Evolutionary conservation across 1,140 invertebrate species (phyloP), one percentile per base, ranked within the genome.

Genomic region (Muscidifurax raptorellus): DNA sequence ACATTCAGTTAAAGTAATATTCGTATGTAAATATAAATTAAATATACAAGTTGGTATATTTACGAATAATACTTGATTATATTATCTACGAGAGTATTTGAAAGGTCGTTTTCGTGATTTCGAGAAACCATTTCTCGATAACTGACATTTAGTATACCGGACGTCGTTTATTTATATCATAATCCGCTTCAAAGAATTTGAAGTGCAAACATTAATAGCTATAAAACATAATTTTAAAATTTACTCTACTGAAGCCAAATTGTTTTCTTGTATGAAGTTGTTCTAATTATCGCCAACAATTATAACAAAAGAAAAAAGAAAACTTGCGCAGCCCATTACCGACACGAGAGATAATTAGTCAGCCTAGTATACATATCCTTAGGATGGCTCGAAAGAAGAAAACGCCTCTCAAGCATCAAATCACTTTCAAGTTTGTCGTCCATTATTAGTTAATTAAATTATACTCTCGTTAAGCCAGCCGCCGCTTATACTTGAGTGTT

Each of bases 281-380:
- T 36, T n/a, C 69, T 44, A 44, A 44, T 28, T 30, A 47, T 80
- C 10, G 28, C 52, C 18, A 18, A 32, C 74, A 64, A 52, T 78
- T 71, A 69, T 83, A 15, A 30, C 25, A 32, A 59, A 67, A 44
- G 0, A n/a, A 67, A 76, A 82, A 75, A 32, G 75, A 72, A 75
- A 74, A 84, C 27, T 27, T 59, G 30, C 82, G 88, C 88, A 86
- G 87, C 86, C 85, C 89, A 85, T 89, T 86, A 86, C 88, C 89
- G 87, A 74, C 67, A 59, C n/a, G 32, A 71, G 64, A 72, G 59
- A 84, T 40, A 84, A 74, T 78, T 71, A 80, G 64, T 84, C 66
- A 78, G 40, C 66, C n/a, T 13, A 80, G 67, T 52, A 79, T 28
- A 66, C 18, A n/a, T 32, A 36, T 59, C n/a, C 2, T 66, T 32